Base-by-base conservation (phyloP, 2,797 vertebrate genomes). In the Rhinatrema bivittatum region DNA sequence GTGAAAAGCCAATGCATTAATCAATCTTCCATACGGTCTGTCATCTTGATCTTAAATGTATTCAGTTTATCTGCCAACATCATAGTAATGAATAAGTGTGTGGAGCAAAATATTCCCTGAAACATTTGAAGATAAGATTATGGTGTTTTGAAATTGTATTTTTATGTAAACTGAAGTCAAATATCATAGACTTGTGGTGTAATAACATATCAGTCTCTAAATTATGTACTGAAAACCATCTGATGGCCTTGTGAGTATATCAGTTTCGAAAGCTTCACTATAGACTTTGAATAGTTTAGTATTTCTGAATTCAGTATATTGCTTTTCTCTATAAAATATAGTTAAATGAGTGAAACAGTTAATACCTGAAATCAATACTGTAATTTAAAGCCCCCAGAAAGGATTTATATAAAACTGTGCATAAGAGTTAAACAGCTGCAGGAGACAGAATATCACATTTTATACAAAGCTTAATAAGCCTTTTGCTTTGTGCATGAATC, bases 241-340 rank as follows among this genome's bases (percentile, higher is more conserved):
- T 61, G 43, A 64, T 73, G 71, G 76, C 80, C 75, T 80, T 80
- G 71, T 64, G 52, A 69, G 42, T 65, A 29, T 62, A 63, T 71
- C 49, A 52, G 13, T 48, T 54, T 59, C 47, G 53, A 66, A 66
- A 21, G 39, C 21, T 76, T 76, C 70, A 70, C 18, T 61, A 49
- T 41, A 23, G 9, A 20, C 43, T 66, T 66, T 65, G 65, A 66
- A 60, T 49, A 63, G 50, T 46, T 38, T 42, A 60, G 22, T 56
- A 56, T 72, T 64, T 79, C 65, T 28, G 68, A 72, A 67, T n/a
- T n/a, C n/a, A n/a, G n/a, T 65, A 61, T 40, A 55, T 46, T 54
- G 32, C 63, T 47, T 59, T 75, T 67, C 50, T 56, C 25, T 37
- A 32, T 58, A 62, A 77, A 72, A 68, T 46, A 35, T 29, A 64